A percentile compares a stretch with the other conserved stretches of the same genome.
Evolutionary conservation across 2,888 invertebrate species (phyloP).

Genomic region (Patella ulyssiponensis): DNA sequence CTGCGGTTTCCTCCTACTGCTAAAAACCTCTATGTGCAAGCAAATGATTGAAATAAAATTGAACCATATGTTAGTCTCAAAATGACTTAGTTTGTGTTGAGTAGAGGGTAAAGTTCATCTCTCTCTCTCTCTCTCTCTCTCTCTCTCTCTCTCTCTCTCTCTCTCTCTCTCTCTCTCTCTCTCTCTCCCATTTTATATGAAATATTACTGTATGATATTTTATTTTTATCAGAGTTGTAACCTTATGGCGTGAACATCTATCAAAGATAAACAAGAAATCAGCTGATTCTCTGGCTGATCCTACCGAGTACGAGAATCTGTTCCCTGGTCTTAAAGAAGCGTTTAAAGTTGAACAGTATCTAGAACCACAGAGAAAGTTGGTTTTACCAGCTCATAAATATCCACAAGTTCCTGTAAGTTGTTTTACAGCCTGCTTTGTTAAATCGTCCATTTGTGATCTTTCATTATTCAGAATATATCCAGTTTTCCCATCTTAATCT

Average conservation of each 20-base stretch:
- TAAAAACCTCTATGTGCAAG: too few species aligned
- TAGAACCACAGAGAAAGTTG: constrained; percentile 55
- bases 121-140: too few species aligned
- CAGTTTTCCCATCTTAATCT: constrained; percentile 1
- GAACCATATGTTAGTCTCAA: too few species aligned
- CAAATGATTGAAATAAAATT: too few species aligned
- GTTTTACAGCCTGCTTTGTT: background rate
- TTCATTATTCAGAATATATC: background rate
- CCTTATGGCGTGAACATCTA: constrained; percentile 88
- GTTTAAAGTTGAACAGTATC: constrained; percentile 81
- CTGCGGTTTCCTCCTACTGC: too few species aligned
- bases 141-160: too few species aligned
- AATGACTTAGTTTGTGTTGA: too few species aligned
- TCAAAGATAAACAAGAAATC: constrained; percentile 88
- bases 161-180: too few species aligned
- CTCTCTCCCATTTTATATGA: too few species aligned
- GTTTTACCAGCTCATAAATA: constrained; percentile 77
- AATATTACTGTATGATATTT: too few species aligned
- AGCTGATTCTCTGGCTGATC: constrained; percentile 95
- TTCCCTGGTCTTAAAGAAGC: constrained; percentile 87
- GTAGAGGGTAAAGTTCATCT: too few species aligned
- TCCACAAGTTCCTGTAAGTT: constrained; percentile 73
- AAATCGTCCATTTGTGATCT: background rate
- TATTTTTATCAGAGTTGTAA: constrained; percentile 78
- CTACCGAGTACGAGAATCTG: constrained; percentile 94